Evolutionary conservation across 2,888 invertebrate genomes (phyloP).

Genomic region (Odontomyia ornata): DNA sequence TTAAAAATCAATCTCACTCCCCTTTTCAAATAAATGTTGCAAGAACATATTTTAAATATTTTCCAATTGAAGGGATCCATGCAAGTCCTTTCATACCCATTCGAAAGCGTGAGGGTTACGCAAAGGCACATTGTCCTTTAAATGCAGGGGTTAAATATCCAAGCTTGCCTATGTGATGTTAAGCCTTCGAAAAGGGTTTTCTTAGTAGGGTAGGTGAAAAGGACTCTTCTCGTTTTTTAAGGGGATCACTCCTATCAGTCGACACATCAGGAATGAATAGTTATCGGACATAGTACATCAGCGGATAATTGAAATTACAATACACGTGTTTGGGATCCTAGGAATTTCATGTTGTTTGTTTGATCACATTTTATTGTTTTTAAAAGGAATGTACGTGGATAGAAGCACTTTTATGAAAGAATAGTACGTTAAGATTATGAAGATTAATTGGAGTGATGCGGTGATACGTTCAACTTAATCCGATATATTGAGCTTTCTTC

Average conservation of each 20-base stretch:
- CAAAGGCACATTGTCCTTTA: not conserved
- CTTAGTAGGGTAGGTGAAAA: not conserved
- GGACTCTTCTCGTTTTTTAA: not conserved
- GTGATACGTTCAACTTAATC: not conserved
- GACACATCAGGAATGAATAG: conserved; percentile 32
- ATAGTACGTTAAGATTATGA: not conserved
- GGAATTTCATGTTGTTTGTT: conserved; percentile 48
- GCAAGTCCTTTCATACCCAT: not conserved
- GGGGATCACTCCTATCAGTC: conserved; percentile 31
- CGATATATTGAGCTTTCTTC: not conserved
- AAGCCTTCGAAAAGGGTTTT: not conserved
- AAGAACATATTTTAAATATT: conserved; percentile 32
- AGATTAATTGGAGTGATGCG: conserved; percentile 8
- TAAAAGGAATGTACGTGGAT: conserved; percentile 40
- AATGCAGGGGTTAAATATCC: conserved; percentile 30
- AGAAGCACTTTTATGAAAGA: not conserved
- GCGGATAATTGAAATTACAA: conserved; percentile 49
- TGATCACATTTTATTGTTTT: conserved; percentile 47
- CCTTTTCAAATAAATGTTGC: conserved; percentile 11
- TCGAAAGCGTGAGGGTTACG: not conserved
- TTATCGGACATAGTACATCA: conserved; percentile 21
- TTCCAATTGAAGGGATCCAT: conserved; percentile 9
- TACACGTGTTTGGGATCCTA: conserved; percentile 49
- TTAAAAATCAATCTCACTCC: conserved; percentile 32
- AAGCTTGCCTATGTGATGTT: not conserved